Percentiles rank a stretch among this genome's conserved stretches.
phyloP scores from a whole-genome alignment of 2,113 vertebrate species.

The Grantiella picta region DNA sequence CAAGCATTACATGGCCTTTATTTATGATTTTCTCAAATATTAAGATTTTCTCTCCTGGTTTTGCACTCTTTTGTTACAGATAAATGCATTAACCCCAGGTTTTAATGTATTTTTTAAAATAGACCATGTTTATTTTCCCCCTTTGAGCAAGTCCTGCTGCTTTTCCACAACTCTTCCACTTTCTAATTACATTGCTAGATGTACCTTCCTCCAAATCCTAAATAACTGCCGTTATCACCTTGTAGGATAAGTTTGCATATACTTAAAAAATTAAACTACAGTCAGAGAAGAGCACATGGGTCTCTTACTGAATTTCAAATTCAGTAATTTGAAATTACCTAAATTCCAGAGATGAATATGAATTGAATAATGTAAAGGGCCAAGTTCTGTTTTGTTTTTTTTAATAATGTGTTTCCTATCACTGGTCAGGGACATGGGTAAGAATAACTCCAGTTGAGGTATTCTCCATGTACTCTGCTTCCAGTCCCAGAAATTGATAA shows the following conservation, averaged over 20 bases:
- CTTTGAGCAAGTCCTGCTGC: background rate
- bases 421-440: background rate
- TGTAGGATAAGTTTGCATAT: background rate
- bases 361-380: background rate
- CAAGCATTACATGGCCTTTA: background rate
- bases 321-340: too few species aligned
- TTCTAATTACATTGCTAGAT: background rate
- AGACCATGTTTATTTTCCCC: background rate
- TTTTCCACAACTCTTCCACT: background rate
- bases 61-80: background rate
- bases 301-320: slow-evolving; percentile 3
- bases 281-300: background rate
- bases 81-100: background rate
- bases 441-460: background rate
- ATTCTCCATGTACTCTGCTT: background rate
- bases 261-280: background rate
- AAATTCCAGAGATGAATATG: background rate
- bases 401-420: background rate
- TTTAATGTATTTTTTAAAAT: background rate
- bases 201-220: background rate
- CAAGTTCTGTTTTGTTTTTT: background rate
- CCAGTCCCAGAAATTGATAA: background rate
- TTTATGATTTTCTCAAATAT: background rate
- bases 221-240: background rate
- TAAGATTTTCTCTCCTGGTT: background rate